Percentiles rank a stretch among this genome's conserved stretches.
phyloP scores from a whole-genome alignment of 2,888 invertebrate genomes.

The Calameuta idolon region DNA sequence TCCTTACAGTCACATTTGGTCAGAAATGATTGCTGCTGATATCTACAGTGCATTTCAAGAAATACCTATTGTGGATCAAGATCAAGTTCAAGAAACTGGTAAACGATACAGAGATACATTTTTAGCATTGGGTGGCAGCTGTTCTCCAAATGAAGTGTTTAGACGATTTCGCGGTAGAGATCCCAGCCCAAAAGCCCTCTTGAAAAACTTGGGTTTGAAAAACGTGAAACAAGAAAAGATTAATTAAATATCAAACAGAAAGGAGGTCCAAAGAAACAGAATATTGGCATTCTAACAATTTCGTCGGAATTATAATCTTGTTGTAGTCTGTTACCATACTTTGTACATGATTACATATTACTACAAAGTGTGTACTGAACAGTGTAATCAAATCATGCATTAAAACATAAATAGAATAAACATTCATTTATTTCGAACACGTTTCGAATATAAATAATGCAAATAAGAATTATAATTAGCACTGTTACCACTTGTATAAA shows the following conservation, averaged over 20 bases:
- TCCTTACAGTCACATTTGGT: slow-evolving; percentile 87
- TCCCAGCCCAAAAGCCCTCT: slow-evolving; percentile 85
- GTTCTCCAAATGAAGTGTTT: slow-evolving; percentile 87
- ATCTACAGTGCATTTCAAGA: slow-evolving; percentile 88
- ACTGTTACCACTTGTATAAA: background rate
- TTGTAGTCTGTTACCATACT: background rate
- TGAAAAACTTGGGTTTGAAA: slow-evolving; percentile 74
- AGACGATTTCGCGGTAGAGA: slow-evolving; percentile 92
- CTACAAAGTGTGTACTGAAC: background rate
- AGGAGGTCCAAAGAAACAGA: background rate
- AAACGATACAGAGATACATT: slow-evolving; percentile 85
- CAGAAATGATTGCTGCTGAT: slow-evolving; percentile 91
- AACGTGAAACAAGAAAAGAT: background rate
- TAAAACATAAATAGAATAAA: background rate
- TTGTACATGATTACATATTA: background rate
- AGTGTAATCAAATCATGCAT: background rate
- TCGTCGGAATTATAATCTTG: background rate
- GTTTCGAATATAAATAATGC: background rate
- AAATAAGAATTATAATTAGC: background rate
- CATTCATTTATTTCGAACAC: background rate
- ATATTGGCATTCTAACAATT: background rate
- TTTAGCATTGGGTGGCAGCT: slow-evolving; percentile 84
- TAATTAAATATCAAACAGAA: background rate
- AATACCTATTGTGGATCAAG: slow-evolving; percentile 64
- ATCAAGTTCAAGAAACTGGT: slow-evolving; percentile 73